Evolutionary conservation across 2,888 invertebrate genomes (phyloP), one percentile per base, ranked within the genome.

Genomic region (Coelinius sp.): DNA sequence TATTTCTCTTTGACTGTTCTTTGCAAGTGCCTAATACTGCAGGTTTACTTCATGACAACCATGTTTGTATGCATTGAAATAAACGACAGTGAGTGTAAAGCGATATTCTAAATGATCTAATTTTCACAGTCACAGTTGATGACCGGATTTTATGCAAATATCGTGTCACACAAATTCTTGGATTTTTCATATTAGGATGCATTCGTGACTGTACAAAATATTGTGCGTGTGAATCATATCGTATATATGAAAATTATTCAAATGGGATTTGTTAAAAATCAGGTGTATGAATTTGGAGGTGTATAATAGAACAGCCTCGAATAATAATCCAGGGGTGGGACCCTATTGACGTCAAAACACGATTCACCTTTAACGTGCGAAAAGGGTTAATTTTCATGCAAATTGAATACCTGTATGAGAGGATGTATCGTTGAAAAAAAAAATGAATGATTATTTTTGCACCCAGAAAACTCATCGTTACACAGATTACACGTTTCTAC

Each of bases 401-500:
- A 70, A 70, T 70, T 65, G 41, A 67, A 59, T 27, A 56, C 38
- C 67, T 67, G 67, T 64, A 56, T 71, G 72, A 75, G 75, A 73
- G 71, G 67, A 77, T 75, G 63, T 70, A 53, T 65, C 73, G 59
- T 52, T 77, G 79, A 25, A 35, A 35, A 79, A 41, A 78, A 79
- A 20, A n/a, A n/a, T n/a, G 14, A 78, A 81, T 81, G 79, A 81
- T 59, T 41, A 46, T 20, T 59, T 66, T 66, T 49, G 44, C 66
- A 59, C 71, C 35, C 31, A 35, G 65, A 59, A 27, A 20, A 35
- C 27, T 46, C 70, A 70, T 70, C 70, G 64, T 70, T 66, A 59
- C 10, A 10, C 44, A 56, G 56, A 27, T 56, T 31, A 56, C 31
- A 56, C n/a, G 17, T 56, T 17, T n/a, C 31, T 49, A 17, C 25